Evolutionary conservation across 2,113 vertebrate genomes (phyloP), one percentile per base, ranked within the genome.

Genomic region (Aythya baeri): DNA sequence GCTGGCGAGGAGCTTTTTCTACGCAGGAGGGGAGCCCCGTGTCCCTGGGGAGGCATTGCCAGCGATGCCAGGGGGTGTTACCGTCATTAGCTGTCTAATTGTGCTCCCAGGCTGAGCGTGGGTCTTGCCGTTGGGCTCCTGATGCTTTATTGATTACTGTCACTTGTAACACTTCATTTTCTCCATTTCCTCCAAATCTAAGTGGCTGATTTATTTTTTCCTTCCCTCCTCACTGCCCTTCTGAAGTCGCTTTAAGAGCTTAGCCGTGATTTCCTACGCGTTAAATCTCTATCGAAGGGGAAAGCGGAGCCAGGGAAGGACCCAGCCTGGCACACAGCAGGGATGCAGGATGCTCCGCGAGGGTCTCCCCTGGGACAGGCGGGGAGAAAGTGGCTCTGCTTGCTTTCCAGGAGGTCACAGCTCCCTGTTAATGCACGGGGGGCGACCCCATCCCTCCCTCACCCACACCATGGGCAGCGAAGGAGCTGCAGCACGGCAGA

Each of bases 101-200:
- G 89, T 49, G 41, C 50, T 44, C 94, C 85, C 72, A 65, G 90
- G 84, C 95, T 38, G 93, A 85, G 91, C 4, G 6, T 54, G 59
- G 78, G 71, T 59, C 82, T 92, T 12, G 0, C 49, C 80, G 85
- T 78, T 66, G 68, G 94, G 65, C 88, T 93, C 93, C 93, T 65
- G 92, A 91, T 92, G 94, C 94, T 97, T 96, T 97, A 95, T 96
- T 93, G 94, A 93, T 98, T 92, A 43, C 41, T 54, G 50, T 61
- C 78, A 25, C 88, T 62, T 79, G 81, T n/a, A 91, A 83, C 46
- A 67, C 95, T 86, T 95, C 83, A 81, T 92, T 97, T 96, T 77
- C 87, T 82, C 49, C 23, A 13, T 92, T 93, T 96, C 92, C 76
- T 96, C 77, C 74, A 61, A 38, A 4, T 61, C 90, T 41, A 22